Evolutionary conservation across 2,888 invertebrate species (phyloP).

Genomic region (Dynastes tityus): DNA sequence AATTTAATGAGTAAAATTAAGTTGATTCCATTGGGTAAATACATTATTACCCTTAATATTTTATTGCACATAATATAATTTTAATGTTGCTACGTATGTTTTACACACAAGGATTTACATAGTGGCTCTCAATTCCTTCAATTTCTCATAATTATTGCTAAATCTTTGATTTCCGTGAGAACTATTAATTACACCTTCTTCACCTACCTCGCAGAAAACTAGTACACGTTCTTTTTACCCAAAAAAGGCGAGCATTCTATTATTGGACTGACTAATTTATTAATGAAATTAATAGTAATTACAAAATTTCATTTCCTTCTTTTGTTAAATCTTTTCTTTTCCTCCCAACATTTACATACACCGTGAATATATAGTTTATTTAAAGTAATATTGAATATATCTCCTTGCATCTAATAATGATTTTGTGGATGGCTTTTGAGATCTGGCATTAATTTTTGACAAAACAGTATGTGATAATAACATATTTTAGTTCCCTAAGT

Average conservation of each 20-base stretch:
- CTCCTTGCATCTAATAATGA: no score
- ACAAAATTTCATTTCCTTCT: constrained; percentile 20
- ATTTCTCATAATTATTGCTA: constrained; percentile 23
- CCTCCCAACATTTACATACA: not conserved
- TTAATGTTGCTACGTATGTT: no score
- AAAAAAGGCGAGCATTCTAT: not conserved
- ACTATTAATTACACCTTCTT: constrained; percentile 23
- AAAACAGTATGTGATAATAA: no score
- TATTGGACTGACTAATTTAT: not conserved
- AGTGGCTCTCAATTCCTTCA: not conserved
- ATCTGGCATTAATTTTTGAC: no score
- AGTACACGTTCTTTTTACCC: constrained; percentile 17
- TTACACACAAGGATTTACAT: not conserved
- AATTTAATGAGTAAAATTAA: no score
- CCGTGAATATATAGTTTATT: no score
- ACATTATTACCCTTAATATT: no score
- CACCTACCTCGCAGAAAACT: constrained; percentile 4
- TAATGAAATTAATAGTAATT: constrained; percentile 13
- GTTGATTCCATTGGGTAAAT: no score
- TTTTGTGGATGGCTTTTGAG: no score
- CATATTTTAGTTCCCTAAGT: no score
- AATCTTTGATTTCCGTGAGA: constrained; percentile 38
- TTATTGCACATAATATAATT: no score
- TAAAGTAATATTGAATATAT: no score
- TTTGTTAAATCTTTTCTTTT: constrained; percentile 12